A percentile compares a stretch with the other conserved stretches of the same genome.
Conservation (phyloP, 1,140 invertebrate species). For the Glomeris maerens region DNA sequence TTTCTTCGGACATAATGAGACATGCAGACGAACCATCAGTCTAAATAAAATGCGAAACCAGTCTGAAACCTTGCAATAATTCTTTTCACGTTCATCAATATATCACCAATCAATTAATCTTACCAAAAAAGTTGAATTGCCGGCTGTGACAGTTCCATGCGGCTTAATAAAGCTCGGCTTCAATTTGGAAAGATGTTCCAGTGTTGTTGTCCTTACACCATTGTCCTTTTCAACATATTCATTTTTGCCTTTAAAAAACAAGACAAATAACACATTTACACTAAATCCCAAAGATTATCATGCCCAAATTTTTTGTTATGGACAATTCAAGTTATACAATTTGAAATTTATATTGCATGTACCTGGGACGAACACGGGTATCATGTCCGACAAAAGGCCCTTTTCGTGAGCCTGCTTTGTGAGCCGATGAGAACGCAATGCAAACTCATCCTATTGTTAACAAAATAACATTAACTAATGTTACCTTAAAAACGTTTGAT, state of each 20-base stretch:
- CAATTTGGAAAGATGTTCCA: conserved; percentile 76
- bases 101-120: no score
- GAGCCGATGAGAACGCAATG: conserved; percentile 74
- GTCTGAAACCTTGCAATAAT: no score
- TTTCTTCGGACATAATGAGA: conserved; percentile 70
- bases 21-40: conserved; percentile 97
- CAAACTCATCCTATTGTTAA: conserved; percentile 78
- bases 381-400: conserved; percentile 75
- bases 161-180: conserved; percentile 97
- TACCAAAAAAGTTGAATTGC: conserved; percentile 79
- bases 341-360: no score
- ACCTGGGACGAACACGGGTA: conserved; percentile 56
- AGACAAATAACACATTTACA: no score
- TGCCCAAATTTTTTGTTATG: no score
- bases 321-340: no score
- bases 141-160: conserved; percentile 93
- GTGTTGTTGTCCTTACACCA: conserved; percentile 80
- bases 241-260: no score
- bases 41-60: no score
- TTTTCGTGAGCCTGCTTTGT: conserved; percentile 75
- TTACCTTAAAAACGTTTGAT: no score
- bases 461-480: no score
- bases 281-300: no score
- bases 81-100: no score
- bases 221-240: conserved; percentile 84